These are phyloP conservation scores for Xestia sexstrigata DNA, from an alignment of 2,888 invertebrate species.

Conservation along the genomic window DNA sequence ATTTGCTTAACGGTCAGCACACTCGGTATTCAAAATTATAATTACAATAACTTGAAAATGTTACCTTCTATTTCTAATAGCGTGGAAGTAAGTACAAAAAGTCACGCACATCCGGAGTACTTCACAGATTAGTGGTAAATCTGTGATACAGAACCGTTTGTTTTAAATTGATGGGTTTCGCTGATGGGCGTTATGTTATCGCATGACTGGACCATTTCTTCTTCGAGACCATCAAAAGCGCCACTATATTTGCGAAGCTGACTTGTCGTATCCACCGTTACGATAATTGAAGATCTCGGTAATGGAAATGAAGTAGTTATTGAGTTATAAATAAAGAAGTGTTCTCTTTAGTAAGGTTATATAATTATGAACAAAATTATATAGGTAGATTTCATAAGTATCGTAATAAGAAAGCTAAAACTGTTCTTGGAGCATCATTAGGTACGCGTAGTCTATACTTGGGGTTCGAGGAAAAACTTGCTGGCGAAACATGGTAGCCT, in stretches of 20 bases:
- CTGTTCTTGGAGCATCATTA: slow-evolving; percentile 54
- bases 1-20: slow-evolving; percentile 72
- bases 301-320: slow-evolving; percentile 60
- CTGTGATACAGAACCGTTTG: slow-evolving; percentile 75
- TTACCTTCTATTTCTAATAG: slow-evolving; percentile 47
- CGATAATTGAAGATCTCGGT: slow-evolving; percentile 63
- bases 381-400: slow-evolving; percentile 40
- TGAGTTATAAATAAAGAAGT: slow-evolving; percentile 50
- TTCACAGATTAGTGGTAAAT: slow-evolving; percentile 66
- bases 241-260: slow-evolving; percentile 59
- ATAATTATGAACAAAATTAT: slow-evolving; percentile 53
- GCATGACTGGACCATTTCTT: slow-evolving; percentile 75
- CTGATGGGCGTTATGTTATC: slow-evolving; percentile 70
- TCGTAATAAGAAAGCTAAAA: slow-evolving; percentile 48
- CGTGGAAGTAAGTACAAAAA: slow-evolving; percentile 49
- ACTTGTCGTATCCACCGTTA: slow-evolving; percentile 68
- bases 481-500: slow-evolving; percentile 29
- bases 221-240: slow-evolving; percentile 64
- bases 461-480: slow-evolving; percentile 38
- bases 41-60: slow-evolving; percentile 38
- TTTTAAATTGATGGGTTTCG: slow-evolving; percentile 74
- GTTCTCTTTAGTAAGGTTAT: slow-evolving; percentile 44
- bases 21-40: slow-evolving; percentile 62
- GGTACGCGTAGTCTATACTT: slow-evolving; percentile 27
- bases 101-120: slow-evolving; percentile 45